Evolutionary conservation across 2,797 vertebrate genomes (phyloP).

Genomic region (Sorex maritimensis): DNA sequence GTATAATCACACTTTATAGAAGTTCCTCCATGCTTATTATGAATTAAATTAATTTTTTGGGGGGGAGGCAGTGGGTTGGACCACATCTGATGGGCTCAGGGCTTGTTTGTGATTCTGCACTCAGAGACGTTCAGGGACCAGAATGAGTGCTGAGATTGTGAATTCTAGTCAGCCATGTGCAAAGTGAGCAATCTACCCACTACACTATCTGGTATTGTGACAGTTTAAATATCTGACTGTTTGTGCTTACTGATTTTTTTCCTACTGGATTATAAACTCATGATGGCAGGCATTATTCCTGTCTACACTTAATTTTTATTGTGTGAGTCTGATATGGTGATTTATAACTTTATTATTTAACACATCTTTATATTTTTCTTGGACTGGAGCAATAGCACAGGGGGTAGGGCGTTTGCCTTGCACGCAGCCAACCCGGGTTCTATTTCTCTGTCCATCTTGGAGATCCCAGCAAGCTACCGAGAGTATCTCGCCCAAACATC

Average conservation of each 20-base stretch:
- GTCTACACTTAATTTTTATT: slow-evolving; percentile 42
- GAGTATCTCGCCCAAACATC: no score
- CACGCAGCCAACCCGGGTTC: no score
- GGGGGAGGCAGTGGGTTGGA: no score
- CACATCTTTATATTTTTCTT: slow-evolving; percentile 5
- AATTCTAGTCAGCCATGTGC: background rate
- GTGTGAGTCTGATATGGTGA: background rate
- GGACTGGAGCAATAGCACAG: no score
- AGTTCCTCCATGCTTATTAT: background rate
- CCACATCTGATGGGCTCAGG: background rate
- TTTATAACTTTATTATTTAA: background rate
- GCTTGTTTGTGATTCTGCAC: background rate
- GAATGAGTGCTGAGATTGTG: background rate
- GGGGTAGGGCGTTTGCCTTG: no score
- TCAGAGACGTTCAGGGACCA: background rate
- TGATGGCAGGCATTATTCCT: background rate
- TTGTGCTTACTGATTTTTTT: slow-evolving; percentile 20
- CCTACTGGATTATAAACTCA: background rate
- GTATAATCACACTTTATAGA: background rate
- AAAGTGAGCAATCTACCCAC: background rate
- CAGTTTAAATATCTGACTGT: slow-evolving; percentile 5
- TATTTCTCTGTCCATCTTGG: no score
- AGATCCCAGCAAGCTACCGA: no score
- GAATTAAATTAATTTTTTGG: background rate
- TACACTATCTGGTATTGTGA: background rate